Base-by-base conservation (phyloP, 2,113 vertebrate species). In the Hippocampus mohnikei region DNA sequence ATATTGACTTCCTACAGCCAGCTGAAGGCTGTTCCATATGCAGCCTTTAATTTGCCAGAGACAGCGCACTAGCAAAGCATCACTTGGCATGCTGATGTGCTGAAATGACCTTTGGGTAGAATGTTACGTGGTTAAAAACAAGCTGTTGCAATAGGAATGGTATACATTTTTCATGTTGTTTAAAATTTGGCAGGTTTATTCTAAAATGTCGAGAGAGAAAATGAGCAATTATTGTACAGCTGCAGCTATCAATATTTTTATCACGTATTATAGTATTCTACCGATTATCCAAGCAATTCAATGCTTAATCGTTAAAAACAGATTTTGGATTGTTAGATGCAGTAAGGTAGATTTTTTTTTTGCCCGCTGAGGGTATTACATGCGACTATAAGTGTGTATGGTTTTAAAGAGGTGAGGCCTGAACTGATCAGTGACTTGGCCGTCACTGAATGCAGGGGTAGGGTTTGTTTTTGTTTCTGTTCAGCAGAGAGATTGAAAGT, bases 41-140 rank as follows among this genome's bases (percentile, higher is more conserved):
- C 71, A 60, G 61, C 52, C 15, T 68, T n/a, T 56, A 23, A 64
- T 68, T 68, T 58, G 29, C 53, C 52, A 59, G 55, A 65, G 48
- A 44, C 33, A 23, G 33, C 46, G 41, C 44, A n/a, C 56, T 55
- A 44, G 42, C 58, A 67, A 46, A 50, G 66, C 65, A 67, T 80
- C 64, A 69, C 40, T 56, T 61, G 67, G 55, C 68, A 72, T 72
- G 75, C 73, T 77, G 74, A 80, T 77, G 67, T 66, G 21, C n/a
- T 37, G 29, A 68, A 68, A 77, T 81, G 76, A 67, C 59, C 71
- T 79, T 78, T 80, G 56, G 48, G 72, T 70, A 37, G 72, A 70
- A 71, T 78, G 72, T 53, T 74, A 27, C n/a, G 66, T 40, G 64
- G 73, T 82, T 66, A 83, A 72, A 77, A 77, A 40, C 63, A 71